phyloP scores from a whole-genome alignment of 2,113 vertebrate genomes.

The Anseranas semipalmata region DNA sequence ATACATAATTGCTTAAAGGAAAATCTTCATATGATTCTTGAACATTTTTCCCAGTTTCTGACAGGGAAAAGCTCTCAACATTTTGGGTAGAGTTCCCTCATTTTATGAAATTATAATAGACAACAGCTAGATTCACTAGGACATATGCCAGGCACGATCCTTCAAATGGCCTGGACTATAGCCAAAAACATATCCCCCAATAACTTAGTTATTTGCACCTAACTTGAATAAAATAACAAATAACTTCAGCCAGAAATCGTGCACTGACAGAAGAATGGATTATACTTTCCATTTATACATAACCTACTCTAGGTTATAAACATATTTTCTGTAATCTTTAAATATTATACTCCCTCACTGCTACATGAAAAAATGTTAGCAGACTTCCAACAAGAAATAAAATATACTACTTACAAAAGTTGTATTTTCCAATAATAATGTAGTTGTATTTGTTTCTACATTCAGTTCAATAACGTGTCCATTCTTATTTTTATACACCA shows the following conservation, averaged over 20 bases:
- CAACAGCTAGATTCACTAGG: background rate
- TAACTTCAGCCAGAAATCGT: background rate
- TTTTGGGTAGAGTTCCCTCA: background rate
- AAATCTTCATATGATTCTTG: background rate
- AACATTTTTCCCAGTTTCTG: background rate
- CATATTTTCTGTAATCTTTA: background rate
- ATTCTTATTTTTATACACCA: constrained; percentile 92
- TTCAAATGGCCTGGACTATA: background rate
- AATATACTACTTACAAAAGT: constrained; percentile 89
- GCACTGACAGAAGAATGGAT: background rate
- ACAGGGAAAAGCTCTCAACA: background rate
- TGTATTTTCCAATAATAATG: constrained; percentile 88
- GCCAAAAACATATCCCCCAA: background rate
- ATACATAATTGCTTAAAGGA: background rate
- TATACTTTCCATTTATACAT: background rate
- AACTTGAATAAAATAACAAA: background rate
- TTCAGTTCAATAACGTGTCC: constrained; percentile 95
- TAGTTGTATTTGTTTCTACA: constrained; percentile 88
- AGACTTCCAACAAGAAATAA: background rate
- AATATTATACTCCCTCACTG: background rate
- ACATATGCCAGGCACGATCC: background rate
- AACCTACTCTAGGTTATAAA: background rate
- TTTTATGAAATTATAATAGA: background rate
- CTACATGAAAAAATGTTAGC: background rate
- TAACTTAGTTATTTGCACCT: accelerated